phyloP scores from a whole-genome alignment of 2,113 vertebrate genomes.

The Hypocryptadius cinnamomeus region DNA sequence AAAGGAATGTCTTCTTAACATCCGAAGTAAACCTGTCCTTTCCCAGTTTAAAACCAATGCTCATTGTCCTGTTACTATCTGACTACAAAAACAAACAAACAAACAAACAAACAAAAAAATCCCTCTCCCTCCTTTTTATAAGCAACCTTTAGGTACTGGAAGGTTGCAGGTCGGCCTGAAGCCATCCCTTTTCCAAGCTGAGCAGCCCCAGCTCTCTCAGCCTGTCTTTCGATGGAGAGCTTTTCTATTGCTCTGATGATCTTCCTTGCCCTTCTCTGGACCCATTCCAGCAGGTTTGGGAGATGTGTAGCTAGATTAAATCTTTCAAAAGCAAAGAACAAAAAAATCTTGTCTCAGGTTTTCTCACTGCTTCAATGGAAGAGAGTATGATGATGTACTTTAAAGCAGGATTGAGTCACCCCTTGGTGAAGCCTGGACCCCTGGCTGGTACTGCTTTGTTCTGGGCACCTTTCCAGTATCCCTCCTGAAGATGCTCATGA shows the following conservation, averaged over 20 bases:
- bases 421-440: background rate
- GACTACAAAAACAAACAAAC: background rate
- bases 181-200: background rate
- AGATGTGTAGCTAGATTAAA: background rate
- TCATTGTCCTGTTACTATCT: background rate
- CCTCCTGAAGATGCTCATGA: background rate
- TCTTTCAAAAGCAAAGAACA: background rate
- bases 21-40: background rate
- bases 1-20: background rate
- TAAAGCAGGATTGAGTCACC: background rate
- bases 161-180: background rate
- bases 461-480: background rate
- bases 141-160: background rate
- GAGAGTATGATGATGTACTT: background rate
- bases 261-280: background rate
- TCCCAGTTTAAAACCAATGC: background rate
- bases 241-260: background rate
- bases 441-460: background rate
- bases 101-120: background rate
- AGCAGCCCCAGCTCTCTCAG: background rate
- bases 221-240: background rate
- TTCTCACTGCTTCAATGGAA: background rate
- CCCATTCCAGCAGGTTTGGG: background rate
- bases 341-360: background rate
- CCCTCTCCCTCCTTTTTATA: background rate